Base-by-base conservation (phyloP, 2,113 vertebrate species). In the Gnathonemus longibarbis region DNA sequence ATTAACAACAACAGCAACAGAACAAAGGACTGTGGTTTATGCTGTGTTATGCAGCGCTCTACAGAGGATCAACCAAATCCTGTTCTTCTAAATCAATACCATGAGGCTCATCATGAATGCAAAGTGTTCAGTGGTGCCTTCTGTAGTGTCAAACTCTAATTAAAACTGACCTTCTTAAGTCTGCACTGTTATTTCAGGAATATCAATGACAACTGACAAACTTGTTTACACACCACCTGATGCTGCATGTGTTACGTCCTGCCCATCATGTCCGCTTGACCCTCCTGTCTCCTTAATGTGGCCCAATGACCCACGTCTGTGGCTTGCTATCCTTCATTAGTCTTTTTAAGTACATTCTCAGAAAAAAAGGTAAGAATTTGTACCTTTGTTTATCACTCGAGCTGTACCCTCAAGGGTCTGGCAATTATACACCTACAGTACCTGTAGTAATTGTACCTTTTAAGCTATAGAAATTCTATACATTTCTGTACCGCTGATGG, bases 111-210 rank as follows among this genome's bases (percentile, higher is more conserved):
- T 39, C 42, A 31, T 62, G 89, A 89, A 62, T 89, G 80, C 31
- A 90, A 46, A 90, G 53, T 6, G 2, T 46, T 90, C 50, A 27
- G 49, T n/a, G 39, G 49, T 56, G 52, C 52, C 48, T 53, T 80
- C 88, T 52, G 27, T 9, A 31, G 56, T 74, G 56, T 52, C 31
- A 45, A 35, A 74, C 62, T 53, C 9, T 42, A 80, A 80, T 53
- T 89, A 35, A 89, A 89, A 83, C 74, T 89, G 88, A 39, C 88
- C 48, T 53, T 89, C 70, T 53, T 35, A 56, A 80, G 74, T 80
- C 35, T 42, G 31, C 35, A 80, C 74, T 80, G 74, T 35, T 80
- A 31, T 42, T 80, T 80, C 13, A 80, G 74, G 74, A 80, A 80
- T 74, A 74, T n/a, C 31, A 74, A 74, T 80, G 35, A 80, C 35